These are phyloP conservation scores for Cosmia trapezina DNA, from an alignment of 2,888 invertebrate species.

Conservation along the genomic window DNA sequence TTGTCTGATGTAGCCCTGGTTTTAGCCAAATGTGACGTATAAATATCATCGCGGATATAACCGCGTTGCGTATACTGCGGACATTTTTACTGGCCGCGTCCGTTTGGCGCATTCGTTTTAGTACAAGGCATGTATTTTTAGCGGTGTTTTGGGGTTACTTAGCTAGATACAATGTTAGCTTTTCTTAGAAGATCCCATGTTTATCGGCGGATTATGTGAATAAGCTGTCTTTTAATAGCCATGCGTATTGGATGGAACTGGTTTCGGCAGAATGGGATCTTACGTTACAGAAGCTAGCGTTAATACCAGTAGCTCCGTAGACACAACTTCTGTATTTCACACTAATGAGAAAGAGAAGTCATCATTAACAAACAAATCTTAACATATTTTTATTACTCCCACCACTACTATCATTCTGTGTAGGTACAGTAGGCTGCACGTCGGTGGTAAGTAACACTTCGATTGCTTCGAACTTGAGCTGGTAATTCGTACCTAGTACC, in stretches of 20 bases:
- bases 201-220: too few relatives aligned
- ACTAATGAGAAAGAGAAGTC: neutral
- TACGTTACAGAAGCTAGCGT: too few relatives aligned
- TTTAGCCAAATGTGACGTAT: conserved; percentile 42
- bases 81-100: conserved; percentile 66
- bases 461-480: too few relatives aligned
- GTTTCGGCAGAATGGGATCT: neutral
- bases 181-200: too few relatives aligned
- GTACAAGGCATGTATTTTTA: conserved; percentile 30
- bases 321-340: neutral
- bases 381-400: too few relatives aligned
- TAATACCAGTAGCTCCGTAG: too few relatives aligned
- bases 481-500: too few relatives aligned
- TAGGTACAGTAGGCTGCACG: too few relatives aligned
- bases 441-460: too few relatives aligned
- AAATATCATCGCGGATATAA: conserved; percentile 45
- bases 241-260: neutral
- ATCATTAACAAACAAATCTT: neutral
- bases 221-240: too few relatives aligned
- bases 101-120: conserved; percentile 50
- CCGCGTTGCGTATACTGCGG: conserved; percentile 60
- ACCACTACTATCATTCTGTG: too few relatives aligned
- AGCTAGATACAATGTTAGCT: neutral
- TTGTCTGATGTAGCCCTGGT: conserved; percentile 42
- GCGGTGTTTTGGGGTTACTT: neutral